These are phyloP conservation scores for Machaerirhynchus nigripectus DNA, from an alignment of 2,113 vertebrate species.

Conservation along the genomic window DNA sequence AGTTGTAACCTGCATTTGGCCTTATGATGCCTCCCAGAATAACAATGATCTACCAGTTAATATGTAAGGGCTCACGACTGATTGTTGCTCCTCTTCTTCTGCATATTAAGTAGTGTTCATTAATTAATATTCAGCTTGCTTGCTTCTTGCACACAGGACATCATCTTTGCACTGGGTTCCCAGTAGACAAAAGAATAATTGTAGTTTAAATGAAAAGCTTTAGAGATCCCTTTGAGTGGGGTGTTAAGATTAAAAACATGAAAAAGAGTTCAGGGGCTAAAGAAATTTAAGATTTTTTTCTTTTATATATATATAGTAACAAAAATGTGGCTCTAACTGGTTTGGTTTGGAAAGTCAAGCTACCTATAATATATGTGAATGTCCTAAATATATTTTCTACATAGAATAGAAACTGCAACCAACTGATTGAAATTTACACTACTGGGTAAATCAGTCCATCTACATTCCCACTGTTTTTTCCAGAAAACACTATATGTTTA, in stretches of 20 bases:
- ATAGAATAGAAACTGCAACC: background rate
- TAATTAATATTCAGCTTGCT: slow-evolving; percentile 71
- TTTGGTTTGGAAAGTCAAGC: slow-evolving; percentile 17
- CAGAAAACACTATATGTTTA: background rate
- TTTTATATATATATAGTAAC: background rate
- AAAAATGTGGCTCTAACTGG: background rate
- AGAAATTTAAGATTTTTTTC: slow-evolving; percentile 1
- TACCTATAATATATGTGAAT: background rate
- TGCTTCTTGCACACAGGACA: slow-evolving; percentile 69
- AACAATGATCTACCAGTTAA: slow-evolving; percentile 70
- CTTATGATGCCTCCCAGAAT: slow-evolving; percentile 67
- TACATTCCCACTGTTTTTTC: background rate
- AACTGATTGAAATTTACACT: background rate
- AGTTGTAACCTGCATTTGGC: slow-evolving; percentile 72
- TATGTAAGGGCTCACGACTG: slow-evolving; percentile 60
- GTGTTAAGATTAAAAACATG: slow-evolving; percentile 55
- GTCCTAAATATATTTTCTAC: background rate
- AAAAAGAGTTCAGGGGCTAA: slow-evolving; percentile 14
- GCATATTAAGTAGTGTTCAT: slow-evolving; percentile 67
- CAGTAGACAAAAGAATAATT: slow-evolving; percentile 73
- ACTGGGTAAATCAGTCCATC: background rate
- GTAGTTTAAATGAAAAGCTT: slow-evolving; percentile 76
- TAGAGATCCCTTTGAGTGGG: slow-evolving; percentile 63
- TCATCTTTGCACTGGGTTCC: slow-evolving; percentile 69
- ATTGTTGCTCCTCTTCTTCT: slow-evolving; percentile 68